Evolutionary conservation across 2,888 invertebrate species (phyloP).

Genomic region (Glaucopsyche alexis): DNA sequence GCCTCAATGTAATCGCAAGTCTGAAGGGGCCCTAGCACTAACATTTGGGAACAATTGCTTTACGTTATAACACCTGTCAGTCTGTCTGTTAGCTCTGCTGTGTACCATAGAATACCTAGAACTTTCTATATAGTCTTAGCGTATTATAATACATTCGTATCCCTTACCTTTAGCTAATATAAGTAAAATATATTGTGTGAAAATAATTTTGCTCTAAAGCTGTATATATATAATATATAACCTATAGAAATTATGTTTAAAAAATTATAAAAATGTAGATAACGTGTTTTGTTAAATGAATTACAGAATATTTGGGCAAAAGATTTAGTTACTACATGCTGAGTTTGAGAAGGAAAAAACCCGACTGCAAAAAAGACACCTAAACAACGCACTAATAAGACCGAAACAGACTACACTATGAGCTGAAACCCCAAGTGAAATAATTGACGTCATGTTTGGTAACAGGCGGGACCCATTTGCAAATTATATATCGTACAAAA

Average conservation of each 20-base stretch:
- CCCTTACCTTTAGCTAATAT: slow-evolving; percentile 70
- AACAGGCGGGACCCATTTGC: no score
- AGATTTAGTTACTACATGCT: no score
- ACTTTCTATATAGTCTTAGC: slow-evolving; percentile 63
- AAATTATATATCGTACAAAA: no score
- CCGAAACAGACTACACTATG: no score
- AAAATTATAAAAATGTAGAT: slow-evolving; percentile 21
- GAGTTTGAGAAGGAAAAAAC: no score
- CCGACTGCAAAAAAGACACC: no score
- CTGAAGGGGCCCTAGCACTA: not conserved
- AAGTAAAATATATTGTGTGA: slow-evolving; percentile 47
- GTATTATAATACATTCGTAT: slow-evolving; percentile 61
- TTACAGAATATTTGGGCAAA: no score
- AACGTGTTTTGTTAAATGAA: no score
- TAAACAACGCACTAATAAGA: no score
- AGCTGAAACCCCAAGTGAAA: no score
- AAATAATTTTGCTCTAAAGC: slow-evolving; percentile 38
- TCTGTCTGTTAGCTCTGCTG: slow-evolving; percentile 43
- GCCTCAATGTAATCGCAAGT: no score
- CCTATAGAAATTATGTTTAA: slow-evolving; percentile 36
- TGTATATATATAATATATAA: slow-evolving; percentile 40
- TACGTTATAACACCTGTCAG: slow-evolving; percentile 38
- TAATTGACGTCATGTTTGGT: no score
- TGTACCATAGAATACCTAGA: slow-evolving; percentile 59
- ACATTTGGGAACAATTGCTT: slow-evolving; percentile 22